A percentile compares a stretch with the other conserved stretches of the same genome.
Evolutionary conservation across 1,140 invertebrate genomes (phyloP).

Genomic region (Apis mellifera): DNA sequence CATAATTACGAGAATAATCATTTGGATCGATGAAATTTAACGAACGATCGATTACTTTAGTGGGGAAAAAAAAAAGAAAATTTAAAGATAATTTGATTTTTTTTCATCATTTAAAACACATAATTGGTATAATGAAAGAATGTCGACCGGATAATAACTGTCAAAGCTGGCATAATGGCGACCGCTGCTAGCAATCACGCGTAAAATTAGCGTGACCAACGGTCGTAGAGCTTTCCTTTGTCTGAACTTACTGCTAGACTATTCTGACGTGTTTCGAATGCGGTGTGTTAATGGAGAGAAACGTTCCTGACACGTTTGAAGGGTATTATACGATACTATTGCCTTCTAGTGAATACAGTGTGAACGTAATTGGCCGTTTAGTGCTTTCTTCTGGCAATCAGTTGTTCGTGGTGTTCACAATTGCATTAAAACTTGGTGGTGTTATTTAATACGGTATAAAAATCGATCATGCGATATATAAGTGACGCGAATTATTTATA

Average conservation of each 20-base stretch:
- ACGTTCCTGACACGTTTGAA: constrained; percentile 28
- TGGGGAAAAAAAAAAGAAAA: not conserved
- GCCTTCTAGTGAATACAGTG: not conserved
- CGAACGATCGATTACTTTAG: not conserved
- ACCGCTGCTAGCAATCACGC: constrained; percentile 3
- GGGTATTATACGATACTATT: constrained; percentile 27
- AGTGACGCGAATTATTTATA: too few relatives aligned
- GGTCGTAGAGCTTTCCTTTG: constrained; percentile 35
- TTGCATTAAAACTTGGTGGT: not conserved
- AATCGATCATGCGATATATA: too few relatives aligned
- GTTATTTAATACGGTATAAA: not conserved
- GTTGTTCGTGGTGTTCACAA: constrained; percentile 3
- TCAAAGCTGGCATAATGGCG: constrained; percentile 6
- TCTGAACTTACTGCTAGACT: constrained; percentile 2
- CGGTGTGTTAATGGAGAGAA: constrained; percentile 1
- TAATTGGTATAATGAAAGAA: not conserved
- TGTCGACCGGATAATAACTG: constrained; percentile 5
- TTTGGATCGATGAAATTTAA: not conserved
- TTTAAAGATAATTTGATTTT: not conserved
- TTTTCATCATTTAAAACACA: not conserved
- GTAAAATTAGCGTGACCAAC: constrained; percentile 35
- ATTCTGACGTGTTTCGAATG: not conserved
- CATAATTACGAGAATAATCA: not conserved
- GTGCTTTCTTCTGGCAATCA: constrained; percentile 13
- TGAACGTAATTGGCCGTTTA: constrained; percentile 17